These are phyloP conservation scores for Drosophila flavopinicola DNA, from an alignment of 2,888 invertebrate species.

Conservation along the genomic window DNA sequence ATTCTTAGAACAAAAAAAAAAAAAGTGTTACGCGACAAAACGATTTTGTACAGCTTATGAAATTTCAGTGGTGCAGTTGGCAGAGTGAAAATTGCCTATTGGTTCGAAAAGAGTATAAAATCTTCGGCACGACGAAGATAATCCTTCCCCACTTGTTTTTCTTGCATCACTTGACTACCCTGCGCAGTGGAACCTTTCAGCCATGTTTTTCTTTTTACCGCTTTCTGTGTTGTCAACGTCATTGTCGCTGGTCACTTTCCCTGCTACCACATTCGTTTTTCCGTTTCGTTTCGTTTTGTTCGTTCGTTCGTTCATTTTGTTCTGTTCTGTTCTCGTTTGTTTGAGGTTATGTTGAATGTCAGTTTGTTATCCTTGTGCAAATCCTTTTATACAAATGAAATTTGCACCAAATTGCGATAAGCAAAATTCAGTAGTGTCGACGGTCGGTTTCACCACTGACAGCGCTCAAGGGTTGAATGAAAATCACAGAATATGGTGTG, in stretches of 20 bases:
- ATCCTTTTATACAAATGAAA: constrained; percentile 83
- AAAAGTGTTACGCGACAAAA: too few relatives aligned
- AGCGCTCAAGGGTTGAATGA: constrained; percentile 11
- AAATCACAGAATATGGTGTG: constrained; percentile 51
- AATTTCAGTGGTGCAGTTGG: too few relatives aligned
- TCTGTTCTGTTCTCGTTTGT: constrained; percentile 60
- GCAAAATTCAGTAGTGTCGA: constrained; percentile 68
- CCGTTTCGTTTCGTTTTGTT: constrained; percentile 29
- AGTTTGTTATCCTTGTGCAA: constrained; percentile 81
- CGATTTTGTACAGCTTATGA: too few relatives aligned
- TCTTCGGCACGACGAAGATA: too few relatives aligned
- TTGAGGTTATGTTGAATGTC: constrained; percentile 82
- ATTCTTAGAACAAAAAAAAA: too few relatives aligned
- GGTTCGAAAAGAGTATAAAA: too few relatives aligned
- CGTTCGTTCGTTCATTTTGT: constrained; percentile 33
- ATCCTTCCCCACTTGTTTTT: too few relatives aligned
- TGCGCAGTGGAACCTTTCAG: constrained; percentile 48
- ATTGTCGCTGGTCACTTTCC: constrained; percentile 75
- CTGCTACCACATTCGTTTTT: constrained; percentile 51
- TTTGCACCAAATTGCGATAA: constrained; percentile 78
- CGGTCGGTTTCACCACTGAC: constrained; percentile 7
- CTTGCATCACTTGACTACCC: constrained; percentile 55
- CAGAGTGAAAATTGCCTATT: too few relatives aligned
- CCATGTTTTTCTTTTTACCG: constrained; percentile 28
- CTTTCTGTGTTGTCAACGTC: constrained; percentile 59